phyloP scores from a whole-genome alignment of 2,797 vertebrate species.

The Liasis olivaceus region DNA sequence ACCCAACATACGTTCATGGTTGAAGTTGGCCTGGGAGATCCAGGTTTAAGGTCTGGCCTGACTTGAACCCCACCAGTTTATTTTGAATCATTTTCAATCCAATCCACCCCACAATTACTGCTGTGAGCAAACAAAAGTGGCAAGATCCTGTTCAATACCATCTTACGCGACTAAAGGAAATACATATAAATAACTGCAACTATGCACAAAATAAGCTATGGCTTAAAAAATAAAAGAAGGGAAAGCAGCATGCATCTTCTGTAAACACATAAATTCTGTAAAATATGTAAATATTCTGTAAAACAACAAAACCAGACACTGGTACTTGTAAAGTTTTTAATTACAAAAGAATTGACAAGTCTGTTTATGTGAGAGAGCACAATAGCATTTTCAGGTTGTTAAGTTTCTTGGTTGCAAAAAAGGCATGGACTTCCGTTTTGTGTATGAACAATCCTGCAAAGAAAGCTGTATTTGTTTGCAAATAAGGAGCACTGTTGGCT shows the following conservation, averaged over 20 bases:
- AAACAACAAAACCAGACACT: slow-evolving; percentile 44
- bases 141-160: not conserved
- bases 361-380: slow-evolving; percentile 38
- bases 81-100: not conserved
- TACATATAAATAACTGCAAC: not conserved
- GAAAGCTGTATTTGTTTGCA: slow-evolving; percentile 50
- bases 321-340: slow-evolving; percentile 69
- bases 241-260: not conserved
- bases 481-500: slow-evolving; percentile 35
- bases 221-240: not conserved
- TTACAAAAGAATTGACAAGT: slow-evolving; percentile 49
- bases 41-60: not conserved
- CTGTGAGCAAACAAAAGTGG: not conserved
- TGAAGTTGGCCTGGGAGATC: not conserved
- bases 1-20: not conserved
- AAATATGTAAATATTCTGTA: not conserved
- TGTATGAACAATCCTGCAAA: slow-evolving; percentile 38
- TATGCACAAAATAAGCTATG: not conserved
- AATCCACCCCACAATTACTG: not conserved
- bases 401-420: slow-evolving; percentile 45
- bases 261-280: slow-evolving; percentile 28
- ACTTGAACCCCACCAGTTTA: not conserved
- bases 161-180: not conserved
- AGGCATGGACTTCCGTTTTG: slow-evolving; percentile 49
- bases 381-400: slow-evolving; percentile 15